Conservation (phyloP, 2,113 vertebrate species). For the Salvator merianae region DNA sequence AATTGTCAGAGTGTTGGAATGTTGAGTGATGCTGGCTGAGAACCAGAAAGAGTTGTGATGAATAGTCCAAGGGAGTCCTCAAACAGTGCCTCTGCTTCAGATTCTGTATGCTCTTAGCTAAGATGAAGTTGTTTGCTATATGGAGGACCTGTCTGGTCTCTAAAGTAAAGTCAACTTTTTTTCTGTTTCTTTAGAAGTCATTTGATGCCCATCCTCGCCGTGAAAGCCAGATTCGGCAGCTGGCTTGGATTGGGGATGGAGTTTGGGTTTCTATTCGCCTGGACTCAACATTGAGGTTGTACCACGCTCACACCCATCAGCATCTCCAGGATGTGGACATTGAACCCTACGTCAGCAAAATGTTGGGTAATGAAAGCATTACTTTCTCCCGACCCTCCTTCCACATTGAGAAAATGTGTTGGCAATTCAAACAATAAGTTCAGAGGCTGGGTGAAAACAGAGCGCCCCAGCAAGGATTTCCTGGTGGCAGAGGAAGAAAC, state of each 20-base stretch:
- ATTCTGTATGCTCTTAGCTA: background rate
- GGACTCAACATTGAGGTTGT: constrained; percentile 93
- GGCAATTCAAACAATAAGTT: no score
- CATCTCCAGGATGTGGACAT: constrained; percentile 98
- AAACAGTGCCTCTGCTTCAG: background rate
- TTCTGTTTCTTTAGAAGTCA: constrained; percentile 81
- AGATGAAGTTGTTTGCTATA: background rate
- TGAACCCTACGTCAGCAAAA: constrained; percentile 98
- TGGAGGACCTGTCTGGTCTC: background rate
- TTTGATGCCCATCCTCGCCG: constrained; percentile 95
- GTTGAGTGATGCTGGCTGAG: no score
- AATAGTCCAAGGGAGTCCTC: no score
- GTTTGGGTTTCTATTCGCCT: constrained; percentile 98
- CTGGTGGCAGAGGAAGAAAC: no score
- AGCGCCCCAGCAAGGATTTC: no score
- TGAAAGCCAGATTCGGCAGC: constrained; percentile 96
- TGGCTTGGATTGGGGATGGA: constrained; percentile 96
- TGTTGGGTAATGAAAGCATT: constrained; percentile 82
- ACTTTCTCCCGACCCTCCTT: no score
- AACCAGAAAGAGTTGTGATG: no score
- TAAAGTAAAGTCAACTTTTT: no score
- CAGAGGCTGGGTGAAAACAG: no score
- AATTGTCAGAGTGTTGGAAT: no score
- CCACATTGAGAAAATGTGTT: no score
- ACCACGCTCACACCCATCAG: constrained; percentile 95